A percentile compares a stretch with the other conserved stretches of the same genome.
Conservation (phyloP, 2,888 invertebrate species). For the Drosophila ezoana region DNA sequence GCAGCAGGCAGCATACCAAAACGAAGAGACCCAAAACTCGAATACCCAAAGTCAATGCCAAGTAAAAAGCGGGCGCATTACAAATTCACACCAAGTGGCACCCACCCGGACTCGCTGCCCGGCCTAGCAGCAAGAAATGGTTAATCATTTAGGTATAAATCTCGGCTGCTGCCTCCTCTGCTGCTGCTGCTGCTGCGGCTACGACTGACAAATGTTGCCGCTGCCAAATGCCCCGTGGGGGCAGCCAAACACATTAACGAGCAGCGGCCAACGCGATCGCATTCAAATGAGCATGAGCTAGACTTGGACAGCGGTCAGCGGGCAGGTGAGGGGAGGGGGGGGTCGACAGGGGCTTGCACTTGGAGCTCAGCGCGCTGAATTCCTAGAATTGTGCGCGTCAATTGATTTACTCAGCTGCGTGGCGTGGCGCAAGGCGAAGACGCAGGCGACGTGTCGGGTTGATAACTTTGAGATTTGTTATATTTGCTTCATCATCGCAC, state of each 20-base stretch:
- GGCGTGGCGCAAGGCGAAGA: constrained; percentile 56
- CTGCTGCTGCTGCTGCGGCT: constrained; percentile 9
- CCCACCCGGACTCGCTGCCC: constrained; percentile 52
- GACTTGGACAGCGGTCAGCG: neutral
- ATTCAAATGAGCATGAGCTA: constrained; percentile 60
- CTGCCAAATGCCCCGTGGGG: constrained; percentile 68
- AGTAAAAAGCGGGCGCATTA: constrained; percentile 68
- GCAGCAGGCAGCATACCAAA: constrained; percentile 47
- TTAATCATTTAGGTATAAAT: constrained; percentile 80
- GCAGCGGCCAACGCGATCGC: constrained; percentile 63
- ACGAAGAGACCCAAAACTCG: constrained; percentile 18
- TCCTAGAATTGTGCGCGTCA: constrained; percentile 84
- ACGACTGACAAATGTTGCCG: constrained; percentile 59
- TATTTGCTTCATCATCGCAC: constrained; percentile 78
- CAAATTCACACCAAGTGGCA: constrained; percentile 80
- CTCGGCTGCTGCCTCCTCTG: constrained; percentile 34
- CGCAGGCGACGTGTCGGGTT: constrained; percentile 59
- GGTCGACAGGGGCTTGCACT: constrained; percentile 7
- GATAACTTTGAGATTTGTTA: constrained; percentile 80
- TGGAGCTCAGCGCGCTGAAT: constrained; percentile 61
- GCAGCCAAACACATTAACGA: constrained; percentile 61
- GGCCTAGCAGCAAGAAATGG: constrained; percentile 66
- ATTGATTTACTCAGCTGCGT: constrained; percentile 85
- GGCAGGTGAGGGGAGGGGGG: rapidly evolving
- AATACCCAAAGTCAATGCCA: constrained; percentile 53